Conservation (phyloP, 2,113 vertebrate species). For the Pionites leucogaster region DNA sequence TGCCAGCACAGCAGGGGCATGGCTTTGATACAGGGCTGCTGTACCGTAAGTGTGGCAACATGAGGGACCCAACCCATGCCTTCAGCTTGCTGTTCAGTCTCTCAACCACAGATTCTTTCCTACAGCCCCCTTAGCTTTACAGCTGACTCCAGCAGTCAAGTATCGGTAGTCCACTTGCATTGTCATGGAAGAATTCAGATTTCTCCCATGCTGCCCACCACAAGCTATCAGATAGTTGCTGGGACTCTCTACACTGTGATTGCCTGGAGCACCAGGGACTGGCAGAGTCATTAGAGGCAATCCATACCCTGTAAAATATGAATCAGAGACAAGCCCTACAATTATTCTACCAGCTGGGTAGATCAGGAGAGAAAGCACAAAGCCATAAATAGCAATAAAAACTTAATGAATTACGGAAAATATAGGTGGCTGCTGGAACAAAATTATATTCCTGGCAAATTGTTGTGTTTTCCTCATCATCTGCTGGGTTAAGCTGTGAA, state of each 20-base stretch:
- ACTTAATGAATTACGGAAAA: background rate
- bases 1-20: background rate
- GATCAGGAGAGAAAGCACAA: background rate
- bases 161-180: background rate
- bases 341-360: background rate
- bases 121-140: background rate
- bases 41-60: background rate
- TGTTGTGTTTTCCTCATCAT: background rate
- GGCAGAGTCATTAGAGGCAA: background rate
- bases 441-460: background rate
- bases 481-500: background rate
- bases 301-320: background rate
- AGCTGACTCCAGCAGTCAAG: background rate
- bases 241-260: background rate
- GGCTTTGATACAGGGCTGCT: background rate
- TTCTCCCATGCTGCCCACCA: background rate
- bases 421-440: background rate
- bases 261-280: background rate
- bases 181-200: background rate
- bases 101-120: background rate
- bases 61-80: rapidly evolving
- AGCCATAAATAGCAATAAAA: background rate
- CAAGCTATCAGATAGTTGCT: background rate
- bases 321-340: background rate
- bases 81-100: background rate